phyloP scores from a whole-genome alignment of 2,113 vertebrate species.

The Perca flavescens region DNA sequence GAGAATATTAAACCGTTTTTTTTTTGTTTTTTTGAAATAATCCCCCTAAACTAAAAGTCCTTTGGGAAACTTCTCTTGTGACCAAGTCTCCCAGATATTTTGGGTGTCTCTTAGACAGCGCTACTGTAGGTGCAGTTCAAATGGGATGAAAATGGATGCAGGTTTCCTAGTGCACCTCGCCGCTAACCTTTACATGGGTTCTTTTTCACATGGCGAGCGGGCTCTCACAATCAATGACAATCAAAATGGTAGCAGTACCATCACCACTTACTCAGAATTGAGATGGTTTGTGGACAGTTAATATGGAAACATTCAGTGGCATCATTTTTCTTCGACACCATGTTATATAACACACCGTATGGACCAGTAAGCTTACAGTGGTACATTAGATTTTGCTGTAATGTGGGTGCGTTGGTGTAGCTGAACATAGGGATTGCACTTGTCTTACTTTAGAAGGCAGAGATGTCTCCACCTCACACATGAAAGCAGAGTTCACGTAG shows the following conservation, averaged over 20 bases:
- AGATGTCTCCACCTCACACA: neutral
- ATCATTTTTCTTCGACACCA: neutral
- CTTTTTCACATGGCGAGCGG: neutral
- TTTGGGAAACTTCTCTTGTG: neutral
- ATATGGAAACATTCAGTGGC: neutral
- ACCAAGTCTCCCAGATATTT: neutral
- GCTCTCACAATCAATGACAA: neutral
- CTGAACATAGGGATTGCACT: constrained; percentile 3
- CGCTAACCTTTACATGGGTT: neutral
- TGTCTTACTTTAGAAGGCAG: neutral
- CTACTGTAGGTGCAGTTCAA: too few species aligned
- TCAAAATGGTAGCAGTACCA: too few species aligned
- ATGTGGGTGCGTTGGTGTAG: neutral
- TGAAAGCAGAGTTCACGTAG: neutral
- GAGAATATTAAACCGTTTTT: neutral
- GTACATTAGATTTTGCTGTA: neutral
- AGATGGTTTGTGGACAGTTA: constrained; percentile 3
- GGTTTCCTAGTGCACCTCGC: neutral
- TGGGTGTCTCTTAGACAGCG: neutral
- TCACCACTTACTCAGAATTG: neutral
- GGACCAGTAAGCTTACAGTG: neutral
- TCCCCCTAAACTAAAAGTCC: neutral
- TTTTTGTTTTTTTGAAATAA: neutral
- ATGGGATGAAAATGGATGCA: neutral
- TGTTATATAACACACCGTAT: neutral